Evolutionary conservation across 2,888 invertebrate species (phyloP).

Genomic region (Zele albiditarsus): DNA sequence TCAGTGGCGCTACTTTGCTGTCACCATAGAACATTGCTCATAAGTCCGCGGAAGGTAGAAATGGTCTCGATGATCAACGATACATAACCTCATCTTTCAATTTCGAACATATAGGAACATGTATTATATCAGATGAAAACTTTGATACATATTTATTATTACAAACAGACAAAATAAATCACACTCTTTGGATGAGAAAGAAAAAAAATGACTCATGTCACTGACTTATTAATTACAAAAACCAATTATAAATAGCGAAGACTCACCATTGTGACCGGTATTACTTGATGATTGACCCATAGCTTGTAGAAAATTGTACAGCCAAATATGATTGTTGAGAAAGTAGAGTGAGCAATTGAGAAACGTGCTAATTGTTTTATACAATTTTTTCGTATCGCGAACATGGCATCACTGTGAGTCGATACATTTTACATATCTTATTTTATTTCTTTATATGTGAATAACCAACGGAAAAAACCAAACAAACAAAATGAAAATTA

Average conservation of each 20-base stretch:
- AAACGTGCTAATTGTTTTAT: not conserved
- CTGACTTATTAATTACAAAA: too few species aligned
- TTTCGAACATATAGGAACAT: not conserved
- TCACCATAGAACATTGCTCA: not conserved
- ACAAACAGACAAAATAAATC: too few species aligned
- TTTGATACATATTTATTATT: too few species aligned
- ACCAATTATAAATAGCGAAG: conserved; percentile 29
- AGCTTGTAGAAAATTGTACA: conserved; percentile 47
- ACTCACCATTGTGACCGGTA: conserved; percentile 71
- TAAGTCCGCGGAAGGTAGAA: not conserved
- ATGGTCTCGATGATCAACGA: not conserved
- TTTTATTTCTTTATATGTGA: not conserved
- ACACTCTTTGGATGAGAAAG: too few species aligned
- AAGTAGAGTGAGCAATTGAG: not conserved
- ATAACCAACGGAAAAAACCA: conserved; percentile 37
- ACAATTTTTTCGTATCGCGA: not conserved
- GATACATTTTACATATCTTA: conserved; percentile 12
- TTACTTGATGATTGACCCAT: conserved; percentile 71
- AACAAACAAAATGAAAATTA: conserved; percentile 52
- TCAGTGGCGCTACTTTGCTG: too few species aligned
- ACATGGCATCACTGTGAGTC: not conserved
- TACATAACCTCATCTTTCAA: not conserved
- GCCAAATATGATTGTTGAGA: conserved; percentile 35
- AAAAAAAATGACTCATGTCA: too few species aligned
- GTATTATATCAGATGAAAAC: too few species aligned